Percentiles rank a stretch among this genome's conserved stretches.
phyloP scores from a whole-genome alignment of 2,888 invertebrate genomes.

The Xestia sexstrigata region DNA sequence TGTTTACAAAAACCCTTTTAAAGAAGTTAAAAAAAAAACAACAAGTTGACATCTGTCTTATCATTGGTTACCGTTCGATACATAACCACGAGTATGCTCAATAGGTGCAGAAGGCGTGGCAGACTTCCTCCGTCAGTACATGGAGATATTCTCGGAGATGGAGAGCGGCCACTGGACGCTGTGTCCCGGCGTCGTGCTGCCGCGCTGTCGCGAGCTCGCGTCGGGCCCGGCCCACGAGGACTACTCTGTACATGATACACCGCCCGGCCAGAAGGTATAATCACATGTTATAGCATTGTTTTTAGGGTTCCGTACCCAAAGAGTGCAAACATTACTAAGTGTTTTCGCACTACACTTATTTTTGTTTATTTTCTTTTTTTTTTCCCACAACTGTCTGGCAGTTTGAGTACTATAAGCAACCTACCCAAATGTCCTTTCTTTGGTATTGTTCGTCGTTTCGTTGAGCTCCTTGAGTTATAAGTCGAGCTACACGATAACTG shows the following conservation, averaged over 20 bases:
- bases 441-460: too few species aligned
- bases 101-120: conserved; percentile 76
- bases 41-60: not conserved
- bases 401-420: too few species aligned
- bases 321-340: too few species aligned
- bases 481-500: too few species aligned
- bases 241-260: conserved; percentile 86
- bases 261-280: conserved; percentile 89
- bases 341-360: too few species aligned
- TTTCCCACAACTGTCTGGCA: too few species aligned
- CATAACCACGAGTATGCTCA: not conserved
- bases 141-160: conserved; percentile 74
- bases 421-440: too few species aligned
- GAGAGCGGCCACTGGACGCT: conserved; percentile 73
- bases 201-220: conserved; percentile 70
- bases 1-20: too few species aligned
- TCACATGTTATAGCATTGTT: not conserved
- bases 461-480: too few species aligned
- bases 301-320: too few species aligned
- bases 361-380: too few species aligned
- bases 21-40: not conserved
- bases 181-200: conserved; percentile 75
- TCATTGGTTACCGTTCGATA: not conserved
- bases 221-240: conserved; percentile 73
- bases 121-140: conserved; percentile 79